Percentiles rank a stretch among this genome's conserved stretches.
phyloP scores from a whole-genome alignment of 2,888 invertebrate genomes.

The Cheilosia pagana region DNA sequence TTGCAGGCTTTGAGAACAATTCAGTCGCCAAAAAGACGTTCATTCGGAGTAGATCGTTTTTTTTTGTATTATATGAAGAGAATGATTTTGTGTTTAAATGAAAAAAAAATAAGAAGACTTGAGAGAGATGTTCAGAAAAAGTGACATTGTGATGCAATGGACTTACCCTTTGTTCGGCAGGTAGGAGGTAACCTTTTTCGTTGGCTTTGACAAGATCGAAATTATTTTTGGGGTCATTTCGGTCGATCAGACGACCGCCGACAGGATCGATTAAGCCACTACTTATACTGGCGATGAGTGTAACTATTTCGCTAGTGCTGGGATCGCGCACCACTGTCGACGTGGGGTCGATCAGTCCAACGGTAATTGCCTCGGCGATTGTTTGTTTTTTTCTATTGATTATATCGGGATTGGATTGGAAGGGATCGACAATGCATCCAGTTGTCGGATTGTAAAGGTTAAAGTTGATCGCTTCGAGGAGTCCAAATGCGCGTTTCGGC shows the following conservation, averaged over 20 bases:
- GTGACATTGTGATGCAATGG: constrained; percentile 66
- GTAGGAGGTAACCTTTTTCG: constrained; percentile 93
- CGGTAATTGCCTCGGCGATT: constrained; percentile 89
- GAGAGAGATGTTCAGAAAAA: constrained; percentile 16
- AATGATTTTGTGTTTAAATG: constrained; percentile 38
- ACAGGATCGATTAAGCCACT: constrained; percentile 89
- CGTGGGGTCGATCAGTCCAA: constrained; percentile 92
- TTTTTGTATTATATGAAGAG: constrained; percentile 7
- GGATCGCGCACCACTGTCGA: constrained; percentile 93
- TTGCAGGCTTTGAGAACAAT: constrained; percentile 29
- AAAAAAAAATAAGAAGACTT: constrained; percentile 37
- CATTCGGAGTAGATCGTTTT: constrained; percentile 36
- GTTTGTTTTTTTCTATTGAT: constrained; percentile 90
- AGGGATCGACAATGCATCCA: constrained; percentile 92
- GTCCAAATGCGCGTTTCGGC: constrained; percentile 90
- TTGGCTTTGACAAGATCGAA: constrained; percentile 93
- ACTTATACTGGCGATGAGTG: constrained; percentile 90
- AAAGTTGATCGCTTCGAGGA: constrained; percentile 91
- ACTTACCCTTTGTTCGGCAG: constrained; percentile 97
- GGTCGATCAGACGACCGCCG: constrained; percentile 88
- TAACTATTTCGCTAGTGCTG: constrained; percentile 86
- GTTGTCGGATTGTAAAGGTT: constrained; percentile 93
- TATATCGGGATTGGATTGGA: constrained; percentile 86
- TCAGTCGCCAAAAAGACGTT: constrained; percentile 37
- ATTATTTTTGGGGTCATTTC: constrained; percentile 82